Conservation (phyloP, 2,797 vertebrate species). For the Neosilurus hyrtlii region DNA sequence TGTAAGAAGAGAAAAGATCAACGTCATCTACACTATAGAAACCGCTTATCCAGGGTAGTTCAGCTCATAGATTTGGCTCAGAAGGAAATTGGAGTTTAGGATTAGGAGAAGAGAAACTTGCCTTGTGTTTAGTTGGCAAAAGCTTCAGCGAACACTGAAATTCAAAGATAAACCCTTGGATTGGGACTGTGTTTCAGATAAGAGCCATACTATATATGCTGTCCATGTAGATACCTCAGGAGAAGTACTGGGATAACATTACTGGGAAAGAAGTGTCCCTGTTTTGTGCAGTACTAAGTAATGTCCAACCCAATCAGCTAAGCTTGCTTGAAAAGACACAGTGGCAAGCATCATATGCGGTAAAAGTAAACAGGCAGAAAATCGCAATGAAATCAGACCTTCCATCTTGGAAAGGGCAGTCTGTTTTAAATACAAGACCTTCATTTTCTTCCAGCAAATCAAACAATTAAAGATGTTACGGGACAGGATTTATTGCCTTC, state of each 20-base stretch:
- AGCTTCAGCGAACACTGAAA: background rate
- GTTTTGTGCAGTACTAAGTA: slow-evolving; percentile 12
- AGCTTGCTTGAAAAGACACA: slow-evolving; percentile 5
- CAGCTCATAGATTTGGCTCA: background rate
- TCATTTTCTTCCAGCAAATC: slow-evolving; percentile 24
- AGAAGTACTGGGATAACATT: background rate
- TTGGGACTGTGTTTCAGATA: background rate
- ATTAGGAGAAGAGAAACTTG: slow-evolving; percentile 12
- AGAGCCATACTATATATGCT: background rate
- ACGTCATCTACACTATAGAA: background rate
- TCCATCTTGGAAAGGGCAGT: slow-evolving; percentile 15
- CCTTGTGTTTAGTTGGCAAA: background rate
- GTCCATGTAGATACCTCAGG: background rate
- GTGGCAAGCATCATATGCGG: slow-evolving; percentile 24
- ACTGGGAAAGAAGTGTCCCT: background rate
- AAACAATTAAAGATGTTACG: slow-evolving; percentile 33
- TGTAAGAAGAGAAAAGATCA: slow-evolving; percentile 7
- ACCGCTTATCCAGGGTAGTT: background rate
- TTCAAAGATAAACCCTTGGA: slow-evolving; percentile 18
- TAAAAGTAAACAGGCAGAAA: slow-evolving; percentile 35
- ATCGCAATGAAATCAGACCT: slow-evolving; percentile 38
- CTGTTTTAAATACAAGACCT: slow-evolving; percentile 20
- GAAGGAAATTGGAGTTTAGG: slow-evolving; percentile 10
- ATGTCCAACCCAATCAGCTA: slow-evolving; percentile 19
- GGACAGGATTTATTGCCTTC: slow-evolving; percentile 35